Conservation (phyloP, 2,113 vertebrate genomes). For the Corythoichthys haematopterus region DNA sequence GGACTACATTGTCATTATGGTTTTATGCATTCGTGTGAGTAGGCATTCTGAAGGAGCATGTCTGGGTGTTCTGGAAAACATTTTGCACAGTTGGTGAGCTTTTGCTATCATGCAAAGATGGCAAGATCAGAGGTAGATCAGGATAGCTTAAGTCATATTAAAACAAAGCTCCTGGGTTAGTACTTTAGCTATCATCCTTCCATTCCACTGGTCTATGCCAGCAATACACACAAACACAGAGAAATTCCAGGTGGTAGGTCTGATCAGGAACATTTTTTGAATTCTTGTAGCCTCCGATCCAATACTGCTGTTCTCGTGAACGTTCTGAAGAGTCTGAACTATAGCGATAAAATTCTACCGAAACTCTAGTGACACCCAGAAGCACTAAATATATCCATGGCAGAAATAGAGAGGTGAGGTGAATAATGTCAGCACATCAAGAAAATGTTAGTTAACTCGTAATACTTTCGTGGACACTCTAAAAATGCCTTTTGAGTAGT, state of each 20-base stretch:
- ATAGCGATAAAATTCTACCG: not conserved
- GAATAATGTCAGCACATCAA: not conserved
- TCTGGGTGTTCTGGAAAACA: constrained; percentile 19
- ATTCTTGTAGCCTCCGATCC: constrained; percentile 36
- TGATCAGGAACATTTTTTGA: constrained; percentile 52
- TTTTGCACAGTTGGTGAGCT: constrained; percentile 41
- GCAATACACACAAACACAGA: constrained; percentile 34
- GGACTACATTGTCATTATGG: constrained; percentile 23
- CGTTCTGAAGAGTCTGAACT: constrained; percentile 26
- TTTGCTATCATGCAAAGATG: constrained; percentile 40
- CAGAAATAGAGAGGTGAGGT: not conserved
- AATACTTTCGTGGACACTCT: not conserved
- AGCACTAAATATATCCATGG: not conserved
- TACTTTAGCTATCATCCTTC: constrained; percentile 37
- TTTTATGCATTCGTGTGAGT: constrained; percentile 20
- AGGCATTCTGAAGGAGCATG: constrained; percentile 5
- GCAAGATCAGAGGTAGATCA: constrained; percentile 26
- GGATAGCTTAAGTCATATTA: constrained; percentile 37
- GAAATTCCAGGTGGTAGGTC: constrained; percentile 46
- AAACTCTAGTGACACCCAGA: not conserved
- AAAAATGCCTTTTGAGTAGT: not conserved
- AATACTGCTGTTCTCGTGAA: constrained; percentile 39
- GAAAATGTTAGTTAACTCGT: not conserved
- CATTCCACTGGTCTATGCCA: constrained; percentile 33
- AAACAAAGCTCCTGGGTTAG: constrained; percentile 41